phyloP scores from a whole-genome alignment of 2,888 invertebrate genomes.

The Cosmia trapezina region DNA sequence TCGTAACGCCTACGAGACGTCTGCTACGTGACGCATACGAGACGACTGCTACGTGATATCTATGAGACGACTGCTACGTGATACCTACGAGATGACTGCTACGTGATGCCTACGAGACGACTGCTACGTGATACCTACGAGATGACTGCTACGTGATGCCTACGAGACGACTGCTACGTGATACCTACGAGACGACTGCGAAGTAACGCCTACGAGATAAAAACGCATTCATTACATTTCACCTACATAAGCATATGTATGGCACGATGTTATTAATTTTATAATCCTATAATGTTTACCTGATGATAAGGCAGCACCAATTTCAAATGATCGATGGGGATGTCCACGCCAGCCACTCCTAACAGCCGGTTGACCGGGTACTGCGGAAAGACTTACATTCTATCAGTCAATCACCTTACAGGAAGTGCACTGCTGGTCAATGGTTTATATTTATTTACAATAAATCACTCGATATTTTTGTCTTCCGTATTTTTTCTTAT shows the following conservation, averaged over 20 bases:
- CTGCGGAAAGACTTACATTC: constrained; percentile 66
- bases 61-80: neutral
- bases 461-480: constrained; percentile 4
- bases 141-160: neutral
- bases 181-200: neutral
- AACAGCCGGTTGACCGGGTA: constrained; percentile 85
- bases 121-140: neutral
- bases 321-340: constrained; percentile 85
- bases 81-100: neutral
- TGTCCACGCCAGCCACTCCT: constrained; percentile 87
- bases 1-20: neutral
- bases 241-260: neutral
- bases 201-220: neutral
- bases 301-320: constrained; percentile 83
- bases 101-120: neutral
- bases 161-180: no score
- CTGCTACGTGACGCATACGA: neutral
- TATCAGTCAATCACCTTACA: constrained; percentile 19
- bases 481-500: constrained; percentile 6
- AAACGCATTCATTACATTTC: neutral
- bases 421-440: neutral
- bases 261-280: constrained; percentile 6
- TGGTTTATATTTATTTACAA: constrained; percentile 4
- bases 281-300: constrained; percentile 65
- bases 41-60: neutral